Percentiles rank a stretch among this genome's conserved stretches.
Evolutionary conservation across 2,797 vertebrate genomes (phyloP).

Genomic region (Lerista edwardsae): DNA sequence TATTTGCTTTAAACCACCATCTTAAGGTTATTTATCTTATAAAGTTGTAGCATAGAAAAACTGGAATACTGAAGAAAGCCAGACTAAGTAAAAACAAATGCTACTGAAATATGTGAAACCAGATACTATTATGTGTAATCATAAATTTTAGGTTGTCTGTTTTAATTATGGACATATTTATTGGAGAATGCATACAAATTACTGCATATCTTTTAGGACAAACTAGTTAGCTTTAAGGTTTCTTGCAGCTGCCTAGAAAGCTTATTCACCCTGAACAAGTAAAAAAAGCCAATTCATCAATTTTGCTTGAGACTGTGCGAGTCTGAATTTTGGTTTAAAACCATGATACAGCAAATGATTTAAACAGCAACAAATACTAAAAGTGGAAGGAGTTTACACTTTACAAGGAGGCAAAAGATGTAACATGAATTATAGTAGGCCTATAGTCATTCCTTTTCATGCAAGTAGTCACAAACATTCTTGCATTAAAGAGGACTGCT

Average conservation of each 20-base stretch:
- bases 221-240: background rate
- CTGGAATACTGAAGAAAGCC: slow-evolving; percentile 50
- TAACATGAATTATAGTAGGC: slow-evolving; percentile 57
- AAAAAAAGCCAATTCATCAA: slow-evolving; percentile 8
- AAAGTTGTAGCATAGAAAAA: slow-evolving; percentile 50
- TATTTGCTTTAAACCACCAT: slow-evolving; percentile 42
- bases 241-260: background rate
- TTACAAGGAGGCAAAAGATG: slow-evolving; percentile 58
- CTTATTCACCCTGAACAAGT: slow-evolving; percentile 37
- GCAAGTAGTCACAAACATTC: background rate
- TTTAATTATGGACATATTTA: slow-evolving; percentile 34
- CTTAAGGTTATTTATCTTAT: background rate
- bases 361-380: slow-evolving; percentile 46
- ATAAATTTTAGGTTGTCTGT: slow-evolving; percentile 42
- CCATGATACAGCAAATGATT: slow-evolving; percentile 2
- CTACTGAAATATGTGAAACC: slow-evolving; percentile 8
- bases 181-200: background rate
- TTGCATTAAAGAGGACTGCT: background rate
- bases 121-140: slow-evolving; percentile 21
- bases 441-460: slow-evolving; percentile 39
- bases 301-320: background rate
- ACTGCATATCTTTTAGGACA: background rate
- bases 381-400: slow-evolving; percentile 62
- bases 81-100: slow-evolving; percentile 58
- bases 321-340: slow-evolving; percentile 16